A percentile compares a stretch with the other conserved stretches of the same genome.
phyloP scores from a whole-genome alignment of 2,113 vertebrate species.

The Phyllopteryx taeniolatus region DNA sequence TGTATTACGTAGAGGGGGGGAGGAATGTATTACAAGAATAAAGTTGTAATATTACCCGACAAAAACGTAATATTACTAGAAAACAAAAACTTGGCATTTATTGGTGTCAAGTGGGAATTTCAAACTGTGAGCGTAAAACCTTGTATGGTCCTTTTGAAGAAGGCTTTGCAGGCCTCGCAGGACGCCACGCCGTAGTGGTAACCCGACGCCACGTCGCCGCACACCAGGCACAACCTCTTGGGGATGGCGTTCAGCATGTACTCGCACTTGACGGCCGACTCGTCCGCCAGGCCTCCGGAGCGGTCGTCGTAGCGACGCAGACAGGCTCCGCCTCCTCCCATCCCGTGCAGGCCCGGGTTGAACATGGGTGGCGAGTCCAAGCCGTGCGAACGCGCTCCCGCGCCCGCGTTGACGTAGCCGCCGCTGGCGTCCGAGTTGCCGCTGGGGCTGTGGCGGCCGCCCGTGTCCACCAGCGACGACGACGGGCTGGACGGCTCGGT shows the following conservation, averaged over 20 bases:
- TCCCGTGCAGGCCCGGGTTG: slow-evolving; percentile 77
- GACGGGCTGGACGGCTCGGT: slow-evolving; percentile 93
- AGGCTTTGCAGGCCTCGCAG: slow-evolving; percentile 98
- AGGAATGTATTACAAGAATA: no score
- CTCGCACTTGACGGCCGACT: slow-evolving; percentile 93
- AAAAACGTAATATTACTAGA: no score
- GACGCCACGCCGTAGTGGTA: slow-evolving; percentile 99
- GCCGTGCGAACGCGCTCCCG: slow-evolving; percentile 78
- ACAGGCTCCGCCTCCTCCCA: slow-evolving; percentile 73
- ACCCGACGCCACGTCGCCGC: slow-evolving; percentile 94
- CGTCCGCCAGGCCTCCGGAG: slow-evolving; percentile 81
- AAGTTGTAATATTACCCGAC: no score
- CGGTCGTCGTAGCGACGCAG: slow-evolving; percentile 91
- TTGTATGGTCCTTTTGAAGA: slow-evolving; percentile 99
- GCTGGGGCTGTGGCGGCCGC: slow-evolving; percentile 92
- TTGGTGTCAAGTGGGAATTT: no score
- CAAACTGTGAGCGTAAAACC: slow-evolving; percentile 63
- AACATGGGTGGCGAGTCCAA: slow-evolving; percentile 92
- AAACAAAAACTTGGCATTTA: no score
- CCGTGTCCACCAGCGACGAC: slow-evolving; percentile 85
- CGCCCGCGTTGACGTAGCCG: slow-evolving; percentile 80
- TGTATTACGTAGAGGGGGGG: no score
- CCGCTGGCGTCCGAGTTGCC: slow-evolving; percentile 90
- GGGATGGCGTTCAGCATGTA: slow-evolving; percentile 95
- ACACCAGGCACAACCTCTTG: slow-evolving; percentile 95